Evolutionary conservation across 2,888 invertebrate genomes (phyloP), one percentile per base, ranked within the genome.

Genomic region (Nectonema munidae): DNA sequence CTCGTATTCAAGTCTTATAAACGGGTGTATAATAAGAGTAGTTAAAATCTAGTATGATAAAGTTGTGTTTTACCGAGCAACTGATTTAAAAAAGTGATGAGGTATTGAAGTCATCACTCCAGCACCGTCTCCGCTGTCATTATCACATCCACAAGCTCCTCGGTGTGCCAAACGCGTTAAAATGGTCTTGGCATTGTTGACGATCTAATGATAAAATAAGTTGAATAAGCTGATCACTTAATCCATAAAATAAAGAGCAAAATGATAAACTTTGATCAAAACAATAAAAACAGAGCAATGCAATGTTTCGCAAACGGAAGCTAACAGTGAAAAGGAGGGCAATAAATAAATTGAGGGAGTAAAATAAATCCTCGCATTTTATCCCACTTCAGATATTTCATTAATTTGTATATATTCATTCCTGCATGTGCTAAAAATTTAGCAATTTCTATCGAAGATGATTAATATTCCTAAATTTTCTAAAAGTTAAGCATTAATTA

Each of bases 71-170:
- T 61, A 75, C 74, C 70, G 68, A 51, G 79, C 64, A 53, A 70
- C 68, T 47, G 69, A 68, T 46, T 66, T 63, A 60, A 86, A 95
- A 54, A 81, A 69, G 49, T 69, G 68, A 57, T 95, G 83, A 32
- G 95, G 95, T 52, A 95, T 83, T 49, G 81, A 79, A 44, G 76
- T 73, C 52, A 89, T 65, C 43, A 89, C 75, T 41, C 95, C 95
- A 44, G 95, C 89, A 44, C 95, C 95, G 57, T 95, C 95, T 41
- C 95, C 95, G 38, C 86, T 83, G 59, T 89, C 83, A 59, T 89
- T 89, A 63, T 95, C 95, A 61, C 86, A 83, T 29, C 83, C 79
- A 60, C 83, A 86, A 37, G 89, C 95, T 50, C 95, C 95, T 46
- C 95, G 72, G 61, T 95, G 95, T 63, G 81, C 77, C 89, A 95